phyloP scores from a whole-genome alignment of 2,113 vertebrate species.

The Perognathus longimembris region DNA sequence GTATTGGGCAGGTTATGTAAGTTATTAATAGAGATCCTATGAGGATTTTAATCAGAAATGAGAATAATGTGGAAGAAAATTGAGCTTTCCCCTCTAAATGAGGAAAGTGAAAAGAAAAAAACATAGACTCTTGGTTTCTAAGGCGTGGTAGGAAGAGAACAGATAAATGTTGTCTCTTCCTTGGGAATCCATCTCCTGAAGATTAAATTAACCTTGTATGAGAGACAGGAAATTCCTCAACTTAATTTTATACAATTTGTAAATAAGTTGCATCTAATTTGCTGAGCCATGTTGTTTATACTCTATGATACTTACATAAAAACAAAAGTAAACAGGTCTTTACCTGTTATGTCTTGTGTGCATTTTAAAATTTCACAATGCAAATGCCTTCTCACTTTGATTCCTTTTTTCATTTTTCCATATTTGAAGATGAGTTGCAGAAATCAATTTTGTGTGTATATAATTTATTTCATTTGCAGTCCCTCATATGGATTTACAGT shows the following conservation, averaged over 20 bases:
- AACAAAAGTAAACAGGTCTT: background rate
- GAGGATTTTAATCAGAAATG: background rate
- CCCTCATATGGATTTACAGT: background rate
- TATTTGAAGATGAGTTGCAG: background rate
- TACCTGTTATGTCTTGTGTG: background rate
- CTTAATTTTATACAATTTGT: background rate
- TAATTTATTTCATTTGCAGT: background rate
- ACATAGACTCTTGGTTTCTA: too few species aligned
- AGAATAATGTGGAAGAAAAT: background rate
- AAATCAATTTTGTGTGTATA: background rate
- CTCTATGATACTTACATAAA: background rate
- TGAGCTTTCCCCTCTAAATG: background rate
- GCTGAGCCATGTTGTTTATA: background rate
- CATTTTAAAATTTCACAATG: background rate
- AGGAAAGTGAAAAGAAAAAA: conserved; percentile 13
- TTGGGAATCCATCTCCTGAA: background rate
- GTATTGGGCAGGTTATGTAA: too few species aligned
- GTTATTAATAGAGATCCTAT: background rate
- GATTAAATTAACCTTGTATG: conserved; percentile 9
- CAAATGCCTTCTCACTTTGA: background rate
- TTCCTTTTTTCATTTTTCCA: background rate
- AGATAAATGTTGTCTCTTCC: background rate
- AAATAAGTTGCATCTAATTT: background rate
- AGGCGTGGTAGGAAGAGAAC: rapidly evolving
- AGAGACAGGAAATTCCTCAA: background rate